Percentiles rank a stretch among this genome's conserved stretches.
Conservation (phyloP, 1,140 invertebrate species). For the Drosophila albomicans region DNA sequence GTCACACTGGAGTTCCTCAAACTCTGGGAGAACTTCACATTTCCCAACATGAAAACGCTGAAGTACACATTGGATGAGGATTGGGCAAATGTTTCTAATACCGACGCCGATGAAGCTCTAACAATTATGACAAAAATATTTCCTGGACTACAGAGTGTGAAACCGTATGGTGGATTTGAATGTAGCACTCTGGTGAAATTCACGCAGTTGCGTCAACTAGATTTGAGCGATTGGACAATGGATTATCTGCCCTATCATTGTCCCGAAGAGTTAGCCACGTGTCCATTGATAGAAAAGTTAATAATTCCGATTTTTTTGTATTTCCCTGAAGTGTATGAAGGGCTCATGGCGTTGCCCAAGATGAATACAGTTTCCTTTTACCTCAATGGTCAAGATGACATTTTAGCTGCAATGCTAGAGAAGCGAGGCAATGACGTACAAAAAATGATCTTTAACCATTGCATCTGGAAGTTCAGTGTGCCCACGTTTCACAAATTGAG, state of each 20-base stretch:
- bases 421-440: neutral
- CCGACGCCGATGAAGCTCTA: too few species aligned
- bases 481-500: neutral
- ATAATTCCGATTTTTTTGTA: neutral
- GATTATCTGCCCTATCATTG: neutral
- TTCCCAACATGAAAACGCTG: neutral
- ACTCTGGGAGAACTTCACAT: neutral
- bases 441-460: constrained; percentile 5
- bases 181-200: neutral
- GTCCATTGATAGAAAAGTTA: constrained; percentile 10
- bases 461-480: constrained; percentile 2
- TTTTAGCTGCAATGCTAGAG: neutral
- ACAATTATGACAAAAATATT: constrained; percentile 7
- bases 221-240: neutral
- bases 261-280: neutral
- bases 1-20: neutral
- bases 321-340: too few species aligned
- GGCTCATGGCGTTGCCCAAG: neutral
- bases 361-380: neutral
- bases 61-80: constrained; percentile 7
- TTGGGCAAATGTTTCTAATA: neutral
- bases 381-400: neutral
- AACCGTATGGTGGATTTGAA: neutral
- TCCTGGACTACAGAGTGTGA: neutral
- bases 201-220: constrained; percentile 14